These are phyloP conservation scores for Mycetomoellerius zeteki DNA, from an alignment of 1,140 invertebrate species.

Conservation along the genomic window DNA sequence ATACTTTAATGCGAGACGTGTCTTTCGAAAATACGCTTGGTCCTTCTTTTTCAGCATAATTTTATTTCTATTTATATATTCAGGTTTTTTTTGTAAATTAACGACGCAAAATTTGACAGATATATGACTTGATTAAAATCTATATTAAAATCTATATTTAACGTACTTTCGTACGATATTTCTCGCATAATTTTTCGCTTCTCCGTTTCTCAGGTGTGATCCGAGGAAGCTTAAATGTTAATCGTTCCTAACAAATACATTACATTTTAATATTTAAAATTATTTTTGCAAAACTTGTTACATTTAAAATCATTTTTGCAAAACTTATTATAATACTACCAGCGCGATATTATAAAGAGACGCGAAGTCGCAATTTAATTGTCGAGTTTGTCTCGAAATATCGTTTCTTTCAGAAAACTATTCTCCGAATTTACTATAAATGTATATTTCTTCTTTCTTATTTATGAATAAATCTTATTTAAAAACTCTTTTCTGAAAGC, in stretches of 20 bases:
- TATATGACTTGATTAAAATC: neutral
- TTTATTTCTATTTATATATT: neutral
- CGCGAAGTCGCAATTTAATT: neutral
- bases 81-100: neutral
- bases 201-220: neutral
- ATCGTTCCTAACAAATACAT: conserved; percentile 49
- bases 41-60: neutral
- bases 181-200: conserved; percentile 36
- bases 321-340: neutral
- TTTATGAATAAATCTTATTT: conserved; percentile 69
- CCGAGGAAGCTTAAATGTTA: conserved; percentile 34
- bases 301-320: neutral
- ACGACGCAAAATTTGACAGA: neutral
- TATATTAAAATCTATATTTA: conserved; percentile 27
- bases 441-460: conserved; percentile 53
- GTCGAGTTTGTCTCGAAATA: neutral
- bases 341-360: neutral
- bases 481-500: conserved; percentile 39
- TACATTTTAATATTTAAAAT: conserved; percentile 10
- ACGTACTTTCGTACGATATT: conserved; percentile 3
- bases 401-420: neutral
- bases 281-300: neutral
- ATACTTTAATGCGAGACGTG: conserved; percentile 26
- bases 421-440: conserved; percentile 19
- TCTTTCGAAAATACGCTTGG: conserved; percentile 23